Percentiles rank a stretch among this genome's conserved stretches.
phyloP scores from a whole-genome alignment of 2,888 invertebrate genomes.

The Epinotia nisella region DNA sequence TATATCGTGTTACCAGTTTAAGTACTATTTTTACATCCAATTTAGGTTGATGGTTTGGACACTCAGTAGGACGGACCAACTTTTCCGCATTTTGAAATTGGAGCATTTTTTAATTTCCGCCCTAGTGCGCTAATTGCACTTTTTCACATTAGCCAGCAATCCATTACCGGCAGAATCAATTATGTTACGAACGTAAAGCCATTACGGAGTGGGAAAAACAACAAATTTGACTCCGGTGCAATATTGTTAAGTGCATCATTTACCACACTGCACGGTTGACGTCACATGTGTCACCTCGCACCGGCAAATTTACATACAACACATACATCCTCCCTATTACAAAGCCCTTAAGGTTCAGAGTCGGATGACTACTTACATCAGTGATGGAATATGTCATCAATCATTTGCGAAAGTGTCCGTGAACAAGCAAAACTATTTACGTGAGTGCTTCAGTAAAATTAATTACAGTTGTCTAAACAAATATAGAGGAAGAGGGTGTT shows the following conservation, averaged over 20 bases:
- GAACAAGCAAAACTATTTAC: conserved; percentile 62
- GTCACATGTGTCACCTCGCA: conserved; percentile 50
- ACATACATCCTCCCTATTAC: conserved; percentile 24
- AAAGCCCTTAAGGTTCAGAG: background rate
- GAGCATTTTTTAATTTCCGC: conserved; percentile 41
- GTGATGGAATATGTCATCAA: conserved; percentile 56
- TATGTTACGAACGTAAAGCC: conserved; percentile 47
- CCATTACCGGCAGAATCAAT: conserved; percentile 51
- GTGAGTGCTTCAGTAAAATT: conserved; percentile 60
- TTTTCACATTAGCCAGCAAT: conserved; percentile 58
- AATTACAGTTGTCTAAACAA: conserved; percentile 64
- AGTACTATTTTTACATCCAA: background rate
- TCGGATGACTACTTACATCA: background rate
- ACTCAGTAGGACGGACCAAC: conserved; percentile 10
- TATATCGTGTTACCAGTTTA: conserved; percentile 4
- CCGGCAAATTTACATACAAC: conserved; percentile 27
- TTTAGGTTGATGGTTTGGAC: conserved; percentile 34
- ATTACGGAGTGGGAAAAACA: conserved; percentile 54
- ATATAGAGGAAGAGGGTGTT: conserved; percentile 57
- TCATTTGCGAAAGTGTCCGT: conserved; percentile 66
- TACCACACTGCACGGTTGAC: conserved; percentile 53
- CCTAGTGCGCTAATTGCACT: conserved; percentile 50
- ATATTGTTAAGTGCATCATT: conserved; percentile 73
- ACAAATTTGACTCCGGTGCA: conserved; percentile 64
- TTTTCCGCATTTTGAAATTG: conserved; percentile 22